A percentile compares a stretch with the other conserved stretches of the same genome.
These are phyloP conservation scores for Brevimyrus niger DNA, from an alignment of 2,113 vertebrate species.

Conservation along the genomic window DNA sequence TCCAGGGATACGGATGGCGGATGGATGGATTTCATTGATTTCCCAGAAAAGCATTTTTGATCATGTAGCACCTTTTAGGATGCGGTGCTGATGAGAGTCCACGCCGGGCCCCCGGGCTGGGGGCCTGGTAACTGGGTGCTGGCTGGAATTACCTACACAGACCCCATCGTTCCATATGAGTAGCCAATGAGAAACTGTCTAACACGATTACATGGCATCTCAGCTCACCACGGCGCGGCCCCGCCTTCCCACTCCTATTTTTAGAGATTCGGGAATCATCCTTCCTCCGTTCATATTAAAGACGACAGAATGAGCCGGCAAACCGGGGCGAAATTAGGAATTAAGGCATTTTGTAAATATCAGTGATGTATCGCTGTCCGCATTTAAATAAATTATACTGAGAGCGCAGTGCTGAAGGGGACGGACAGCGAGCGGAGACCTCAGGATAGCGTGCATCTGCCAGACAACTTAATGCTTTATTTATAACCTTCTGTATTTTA, in stretches of 20 bases:
- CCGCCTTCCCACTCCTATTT: neutral
- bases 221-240: neutral
- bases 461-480: neutral
- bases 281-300: neutral
- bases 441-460: neutral
- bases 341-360: neutral
- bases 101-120: neutral
- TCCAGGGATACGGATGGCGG: neutral
- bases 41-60: neutral
- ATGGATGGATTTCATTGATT: neutral
- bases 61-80: no score
- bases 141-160: neutral
- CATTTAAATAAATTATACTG: neutral
- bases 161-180: constrained; percentile 2
- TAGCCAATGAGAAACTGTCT: constrained; percentile 7
- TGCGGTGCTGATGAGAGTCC: neutral
- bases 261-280: neutral
- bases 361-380: neutral
- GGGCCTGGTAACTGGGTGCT: neutral
- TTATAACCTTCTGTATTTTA: constrained; percentile 3
- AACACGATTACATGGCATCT: neutral
- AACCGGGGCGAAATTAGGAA: neutral
- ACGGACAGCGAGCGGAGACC: neutral
- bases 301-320: neutral
- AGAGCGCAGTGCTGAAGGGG: neutral